A percentile compares a stretch with the other conserved stretches of the same genome.
Evolutionary conservation across 2,113 vertebrate genomes (phyloP).

Genomic region (Paralichthys olivaceus): DNA sequence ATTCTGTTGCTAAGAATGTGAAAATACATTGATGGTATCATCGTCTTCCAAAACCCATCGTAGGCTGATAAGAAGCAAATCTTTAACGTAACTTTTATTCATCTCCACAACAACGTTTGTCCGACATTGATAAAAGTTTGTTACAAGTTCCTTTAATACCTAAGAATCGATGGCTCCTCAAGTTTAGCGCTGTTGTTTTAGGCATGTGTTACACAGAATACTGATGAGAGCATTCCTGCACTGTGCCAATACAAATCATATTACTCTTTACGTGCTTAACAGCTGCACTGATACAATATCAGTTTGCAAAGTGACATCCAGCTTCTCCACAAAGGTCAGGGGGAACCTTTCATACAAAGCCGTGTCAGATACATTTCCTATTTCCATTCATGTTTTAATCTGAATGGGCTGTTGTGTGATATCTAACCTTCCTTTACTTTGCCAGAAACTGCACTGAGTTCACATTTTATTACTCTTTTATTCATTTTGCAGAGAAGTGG

Average conservation of each 20-base stretch:
- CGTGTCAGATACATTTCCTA: no score
- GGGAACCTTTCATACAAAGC: not conserved
- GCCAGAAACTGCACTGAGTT: not conserved
- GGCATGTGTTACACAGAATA: not conserved
- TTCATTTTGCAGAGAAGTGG: not conserved
- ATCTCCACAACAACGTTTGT: not conserved
- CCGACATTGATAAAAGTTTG: not conserved
- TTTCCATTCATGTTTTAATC: not conserved
- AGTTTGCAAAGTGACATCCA: not conserved
- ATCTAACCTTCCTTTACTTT: constrained; percentile 6
- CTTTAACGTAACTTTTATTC: not conserved
- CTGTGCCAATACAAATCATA: not conserved
- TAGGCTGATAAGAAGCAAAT: not conserved
- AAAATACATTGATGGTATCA: not conserved
- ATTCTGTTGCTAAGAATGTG: not conserved
- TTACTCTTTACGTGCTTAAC: not conserved
- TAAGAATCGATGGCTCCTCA: not conserved
- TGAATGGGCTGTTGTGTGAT: not conserved
- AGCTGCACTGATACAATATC: not conserved
- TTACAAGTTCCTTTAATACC: not conserved
- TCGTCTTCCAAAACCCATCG: not conserved
- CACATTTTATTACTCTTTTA: not conserved
- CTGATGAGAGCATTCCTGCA: not conserved
- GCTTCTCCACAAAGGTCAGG: not conserved
- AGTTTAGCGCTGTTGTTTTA: not conserved